Percentiles rank a stretch among this genome's conserved stretches.
Evolutionary conservation across 2,113 vertebrate species (phyloP).

Genomic region (Ursus arctos): DNA sequence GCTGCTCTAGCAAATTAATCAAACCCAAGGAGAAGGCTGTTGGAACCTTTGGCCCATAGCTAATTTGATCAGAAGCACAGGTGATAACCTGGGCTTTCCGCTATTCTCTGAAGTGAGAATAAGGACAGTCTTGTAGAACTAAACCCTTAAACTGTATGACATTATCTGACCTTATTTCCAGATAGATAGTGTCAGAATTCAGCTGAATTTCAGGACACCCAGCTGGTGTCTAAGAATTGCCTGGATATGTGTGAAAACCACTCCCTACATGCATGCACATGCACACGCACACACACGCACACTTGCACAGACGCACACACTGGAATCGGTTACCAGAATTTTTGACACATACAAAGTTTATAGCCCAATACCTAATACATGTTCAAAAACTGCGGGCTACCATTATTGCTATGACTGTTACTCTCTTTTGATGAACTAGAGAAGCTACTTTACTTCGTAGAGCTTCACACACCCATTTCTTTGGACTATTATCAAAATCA

Average conservation of each 20-base stretch:
- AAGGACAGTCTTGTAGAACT: not conserved
- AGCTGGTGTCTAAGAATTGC: not conserved
- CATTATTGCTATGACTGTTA: not conserved
- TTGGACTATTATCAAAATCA: not conserved
- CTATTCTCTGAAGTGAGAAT: not conserved
- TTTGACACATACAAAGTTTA: not conserved
- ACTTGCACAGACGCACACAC: not conserved
- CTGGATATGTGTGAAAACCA: not conserved
- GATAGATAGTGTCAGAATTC: not conserved
- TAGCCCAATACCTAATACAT: not conserved
- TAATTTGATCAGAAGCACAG: not conserved
- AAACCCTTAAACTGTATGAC: not conserved
- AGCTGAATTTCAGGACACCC: not conserved
- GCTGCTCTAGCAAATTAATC: not conserved
- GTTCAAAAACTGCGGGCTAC: not conserved
- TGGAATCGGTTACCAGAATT: not conserved
- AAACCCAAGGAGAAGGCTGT: not conserved
- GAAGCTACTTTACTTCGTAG: not conserved
- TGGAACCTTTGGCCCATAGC: not conserved
- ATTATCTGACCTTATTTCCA: not conserved
- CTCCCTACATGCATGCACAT: not conserved
- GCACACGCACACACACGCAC: fast-evolving
- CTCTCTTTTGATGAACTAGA: not conserved
- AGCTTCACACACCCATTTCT: not conserved
- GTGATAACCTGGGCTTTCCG: not conserved